A percentile compares a stretch with the other conserved stretches of the same genome.
These are phyloP conservation scores for Alexandromys fortis DNA, from an alignment of 2,113 vertebrate genomes.

Conservation along the genomic window DNA sequence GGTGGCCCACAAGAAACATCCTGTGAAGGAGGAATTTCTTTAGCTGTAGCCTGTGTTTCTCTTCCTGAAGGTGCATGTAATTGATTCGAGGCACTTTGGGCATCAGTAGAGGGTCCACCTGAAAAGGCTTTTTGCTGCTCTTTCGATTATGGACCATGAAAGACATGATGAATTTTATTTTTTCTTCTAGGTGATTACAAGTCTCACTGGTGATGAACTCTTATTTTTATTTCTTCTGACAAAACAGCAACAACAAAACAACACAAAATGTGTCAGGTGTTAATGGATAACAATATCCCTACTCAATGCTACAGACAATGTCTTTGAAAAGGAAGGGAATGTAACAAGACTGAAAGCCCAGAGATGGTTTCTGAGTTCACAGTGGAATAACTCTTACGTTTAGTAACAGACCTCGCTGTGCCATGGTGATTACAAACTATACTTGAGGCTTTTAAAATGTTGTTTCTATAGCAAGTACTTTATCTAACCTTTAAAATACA, in stretches of 20 bases:
- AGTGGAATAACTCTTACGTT: neutral
- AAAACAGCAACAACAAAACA: neutral
- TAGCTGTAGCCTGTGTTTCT: constrained; percentile 63
- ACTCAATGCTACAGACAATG: neutral
- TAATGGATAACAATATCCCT: neutral
- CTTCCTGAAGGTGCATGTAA: constrained; percentile 64
- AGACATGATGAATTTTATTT: constrained; percentile 41
- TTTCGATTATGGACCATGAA: neutral
- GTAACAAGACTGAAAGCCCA: neutral
- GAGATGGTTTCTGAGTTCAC: neutral
- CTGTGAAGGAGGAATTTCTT: constrained; percentile 79
- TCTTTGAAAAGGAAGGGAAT: constrained; percentile 9
- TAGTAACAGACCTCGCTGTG: neutral
- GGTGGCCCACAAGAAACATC: constrained; percentile 78
- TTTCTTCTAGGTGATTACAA: neutral
- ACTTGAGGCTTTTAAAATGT: neutral
- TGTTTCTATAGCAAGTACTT: neutral
- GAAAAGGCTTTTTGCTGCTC: neutral
- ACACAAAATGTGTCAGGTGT: neutral
- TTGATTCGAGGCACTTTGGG: constrained; percentile 44
- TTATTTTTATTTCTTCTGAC: constrained; percentile 45
- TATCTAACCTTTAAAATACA: neutral
- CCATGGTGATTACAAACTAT: neutral
- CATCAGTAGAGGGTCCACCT: neutral
- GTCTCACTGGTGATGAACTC: neutral